Base-by-base conservation (phyloP, 2,797 vertebrate genomes). In the Cuniculus paca region DNA sequence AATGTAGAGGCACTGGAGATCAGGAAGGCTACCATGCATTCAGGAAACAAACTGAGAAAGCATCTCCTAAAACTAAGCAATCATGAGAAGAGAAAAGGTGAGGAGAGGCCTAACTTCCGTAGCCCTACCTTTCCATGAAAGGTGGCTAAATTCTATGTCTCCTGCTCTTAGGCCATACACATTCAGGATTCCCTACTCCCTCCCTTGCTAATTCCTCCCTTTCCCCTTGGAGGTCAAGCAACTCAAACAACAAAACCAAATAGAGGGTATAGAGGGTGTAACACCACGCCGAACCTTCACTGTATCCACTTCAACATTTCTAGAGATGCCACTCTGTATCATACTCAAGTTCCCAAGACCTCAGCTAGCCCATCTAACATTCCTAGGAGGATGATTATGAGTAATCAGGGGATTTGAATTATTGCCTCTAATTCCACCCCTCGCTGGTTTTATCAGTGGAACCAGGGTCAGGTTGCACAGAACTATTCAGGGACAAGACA, bases 11-110 rank as follows among this genome's bases (percentile, higher is more conserved):
- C 42, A 70, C 0, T 28, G n/a, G 77, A 52, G 31, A 36, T 42
- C 22, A 79, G 61, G 7, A 78, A 50, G 26, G 39, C 26, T 8
- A 0, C 20, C 5, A 77, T 12, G 28, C 26, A 5, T 2, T 7
- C 0, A 72, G 58, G 28, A 72, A 81, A 72, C 3, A 45, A 39
- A 65, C 17, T 3, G 10, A 65, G 12, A 50, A 39, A 50, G 5
- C 0, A 6, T 24, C 2, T 28, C 28, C 28, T 83, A 28, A 48
- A 56, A 42, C 31, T 39, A 88, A 68, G 42, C 2, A 48, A 70
- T 20, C 13, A n/a, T 1, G 2, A 54, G 34, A 50, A n/a, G 34
- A 8, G 3, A 17, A 78, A 58, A 86, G 54, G 5, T 0, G 0
- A 90, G 63, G 45, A 45, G 1, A 70, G 17, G 3, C 50, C 22